Percentiles rank a stretch among this genome's conserved stretches.
phyloP scores from a whole-genome alignment of 1,140 invertebrate species.

The Muscidifurax raptorellus region DNA sequence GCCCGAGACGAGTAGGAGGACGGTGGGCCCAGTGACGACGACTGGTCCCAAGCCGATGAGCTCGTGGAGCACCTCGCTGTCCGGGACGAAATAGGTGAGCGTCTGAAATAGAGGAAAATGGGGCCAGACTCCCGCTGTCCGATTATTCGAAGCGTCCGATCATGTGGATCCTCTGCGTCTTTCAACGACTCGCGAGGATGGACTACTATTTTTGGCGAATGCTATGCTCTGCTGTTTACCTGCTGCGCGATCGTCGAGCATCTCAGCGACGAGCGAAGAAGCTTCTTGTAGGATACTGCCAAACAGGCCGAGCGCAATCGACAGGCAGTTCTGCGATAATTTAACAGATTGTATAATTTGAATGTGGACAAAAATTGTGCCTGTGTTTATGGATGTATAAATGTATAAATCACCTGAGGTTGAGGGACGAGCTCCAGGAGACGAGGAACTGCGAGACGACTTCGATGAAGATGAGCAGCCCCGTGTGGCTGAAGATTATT shows the following conservation, averaged over 20 bases:
- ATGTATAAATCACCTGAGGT: conserved; percentile 55
- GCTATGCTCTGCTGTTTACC: conserved; percentile 44
- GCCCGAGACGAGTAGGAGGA: conserved; percentile 41
- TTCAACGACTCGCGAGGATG: not conserved
- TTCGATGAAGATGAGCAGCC: conserved; percentile 53
- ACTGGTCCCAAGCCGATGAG: conserved; percentile 56
- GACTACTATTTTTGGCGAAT: not conserved
- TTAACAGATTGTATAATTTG: not conserved
- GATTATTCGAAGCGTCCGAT: conserved; percentile 15
- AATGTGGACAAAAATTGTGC: too few relatives aligned
- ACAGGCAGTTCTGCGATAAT: conserved; percentile 56
- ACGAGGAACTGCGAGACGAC: conserved; percentile 58
- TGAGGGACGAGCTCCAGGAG: conserved; percentile 56
- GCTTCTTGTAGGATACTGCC: conserved; percentile 58
- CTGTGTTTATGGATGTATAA: too few relatives aligned
- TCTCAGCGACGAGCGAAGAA: conserved; percentile 57
- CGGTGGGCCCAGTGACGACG: conserved; percentile 54
- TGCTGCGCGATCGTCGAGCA: conserved; percentile 58
- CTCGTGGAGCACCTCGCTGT: conserved; percentile 59
- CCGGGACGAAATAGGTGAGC: conserved; percentile 59
- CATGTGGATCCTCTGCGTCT: not conserved
- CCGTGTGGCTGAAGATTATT: conserved; percentile 53
- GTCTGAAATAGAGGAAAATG: conserved; percentile 54
- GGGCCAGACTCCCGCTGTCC: not conserved
- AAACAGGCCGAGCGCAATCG: conserved; percentile 60